These are phyloP conservation scores for Agrotis clavis DNA, from an alignment of 2,888 invertebrate species.

Conservation along the genomic window DNA sequence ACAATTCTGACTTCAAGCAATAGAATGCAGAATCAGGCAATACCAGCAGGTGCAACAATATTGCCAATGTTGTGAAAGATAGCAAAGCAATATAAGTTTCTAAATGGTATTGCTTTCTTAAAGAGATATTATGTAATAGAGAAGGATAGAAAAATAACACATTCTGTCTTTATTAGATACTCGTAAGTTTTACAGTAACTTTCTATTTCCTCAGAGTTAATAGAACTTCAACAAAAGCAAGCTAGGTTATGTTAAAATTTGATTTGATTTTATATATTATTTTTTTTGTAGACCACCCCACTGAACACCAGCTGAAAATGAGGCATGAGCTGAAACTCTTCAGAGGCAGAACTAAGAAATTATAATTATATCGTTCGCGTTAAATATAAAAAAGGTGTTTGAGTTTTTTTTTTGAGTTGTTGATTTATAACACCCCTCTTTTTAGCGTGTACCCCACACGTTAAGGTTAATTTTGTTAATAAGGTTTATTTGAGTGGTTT, in stretches of 20 bases:
- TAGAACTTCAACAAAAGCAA: neutral
- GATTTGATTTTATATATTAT: no score
- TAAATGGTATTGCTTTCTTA: constrained; percentile 29
- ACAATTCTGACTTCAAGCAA: constrained; percentile 15
- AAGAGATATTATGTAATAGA: constrained; percentile 1
- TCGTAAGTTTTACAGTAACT: constrained; percentile 1
- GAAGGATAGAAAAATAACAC: neutral
- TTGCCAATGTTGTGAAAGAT: constrained; percentile 28
- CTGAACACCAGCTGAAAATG: no score
- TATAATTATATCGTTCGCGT: no score
- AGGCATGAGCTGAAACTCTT: no score
- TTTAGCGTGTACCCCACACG: no score
- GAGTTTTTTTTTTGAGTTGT: no score
- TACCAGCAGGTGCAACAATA: constrained; percentile 35
- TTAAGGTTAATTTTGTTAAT: no score
- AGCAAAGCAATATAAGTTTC: constrained; percentile 25
- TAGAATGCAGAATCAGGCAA: constrained; percentile 28
- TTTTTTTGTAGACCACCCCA: no score
- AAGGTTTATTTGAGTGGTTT: neutral
- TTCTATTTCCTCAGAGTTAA: neutral
- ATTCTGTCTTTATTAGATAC: constrained; percentile 9
- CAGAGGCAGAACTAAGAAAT: no score
- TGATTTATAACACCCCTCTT: no score
- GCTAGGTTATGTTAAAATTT: no score
- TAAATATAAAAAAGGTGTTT: no score